phyloP scores from a whole-genome alignment of 2,888 invertebrate species.

The Drosophila ustulata region DNA sequence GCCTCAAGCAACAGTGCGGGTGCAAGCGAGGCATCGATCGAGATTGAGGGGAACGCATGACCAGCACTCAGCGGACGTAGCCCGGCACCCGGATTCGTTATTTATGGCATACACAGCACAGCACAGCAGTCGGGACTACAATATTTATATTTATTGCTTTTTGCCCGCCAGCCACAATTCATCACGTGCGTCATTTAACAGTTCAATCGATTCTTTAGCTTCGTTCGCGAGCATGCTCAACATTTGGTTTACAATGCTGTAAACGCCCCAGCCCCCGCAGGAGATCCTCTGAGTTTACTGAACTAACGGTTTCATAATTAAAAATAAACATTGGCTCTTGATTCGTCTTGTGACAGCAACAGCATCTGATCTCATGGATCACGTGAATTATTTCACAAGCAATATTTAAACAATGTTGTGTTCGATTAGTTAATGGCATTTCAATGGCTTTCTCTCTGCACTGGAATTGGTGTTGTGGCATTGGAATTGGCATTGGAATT shows the following conservation, averaged over 20 bases:
- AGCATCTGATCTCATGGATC: conserved; percentile 17
- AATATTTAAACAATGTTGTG: conserved; percentile 9
- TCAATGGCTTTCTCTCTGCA: conserved; percentile 48
- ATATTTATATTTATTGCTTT: conserved; percentile 39
- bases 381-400: conserved; percentile 22
- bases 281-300: conserved; percentile 21
- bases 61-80: conserved; percentile 49
- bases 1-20: background rate
- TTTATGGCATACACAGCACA: conserved; percentile 65
- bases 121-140: conserved; percentile 22
- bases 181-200: conserved; percentile 80
- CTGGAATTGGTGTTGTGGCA: background rate
- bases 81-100: conserved; percentile 74
- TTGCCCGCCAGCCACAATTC: conserved; percentile 60
- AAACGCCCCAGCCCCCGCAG: background rate
- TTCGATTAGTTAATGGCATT: conserved; percentile 26
- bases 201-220: conserved; percentile 58
- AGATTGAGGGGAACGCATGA: conserved; percentile 1
- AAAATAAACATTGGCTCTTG: conserved; percentile 1
- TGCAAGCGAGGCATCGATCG: background rate
- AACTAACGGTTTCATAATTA: conserved; percentile 43
- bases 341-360: background rate
- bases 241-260: conserved; percentile 18
- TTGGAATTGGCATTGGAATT: conserved; percentile 1
- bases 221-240: background rate